A percentile compares a stretch with the other conserved stretches of the same genome.
These are phyloP conservation scores for Hyperoplus lanceolatus DNA, from an alignment of 2,797 vertebrate species.

Conservation along the genomic window DNA sequence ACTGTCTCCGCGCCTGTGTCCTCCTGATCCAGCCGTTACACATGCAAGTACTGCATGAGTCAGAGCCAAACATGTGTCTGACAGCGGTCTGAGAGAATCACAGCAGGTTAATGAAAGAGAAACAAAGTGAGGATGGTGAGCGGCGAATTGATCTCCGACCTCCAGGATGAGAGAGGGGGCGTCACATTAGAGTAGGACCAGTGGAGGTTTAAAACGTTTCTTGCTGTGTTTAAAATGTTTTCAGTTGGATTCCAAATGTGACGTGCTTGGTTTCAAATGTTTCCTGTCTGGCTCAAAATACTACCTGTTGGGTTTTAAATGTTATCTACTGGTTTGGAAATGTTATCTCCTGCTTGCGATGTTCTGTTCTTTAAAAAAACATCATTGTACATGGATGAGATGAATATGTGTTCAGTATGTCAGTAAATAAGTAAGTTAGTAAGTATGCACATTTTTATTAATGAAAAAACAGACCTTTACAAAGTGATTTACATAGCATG, in stretches of 20 bases:
- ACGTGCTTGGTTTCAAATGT: neutral
- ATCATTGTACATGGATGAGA: too few relatives aligned
- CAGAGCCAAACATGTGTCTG: neutral
- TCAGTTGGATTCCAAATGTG: slow-evolving; percentile 12
- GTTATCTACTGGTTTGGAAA: slow-evolving; percentile 25
- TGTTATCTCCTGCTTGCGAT: neutral
- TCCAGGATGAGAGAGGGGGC: neutral
- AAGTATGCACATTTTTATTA: too few relatives aligned
- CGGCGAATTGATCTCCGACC: slow-evolving; percentile 20
- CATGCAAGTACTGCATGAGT: neutral
- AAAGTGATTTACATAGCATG: too few relatives aligned
- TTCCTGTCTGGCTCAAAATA: neutral
- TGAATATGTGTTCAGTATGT: too few relatives aligned
- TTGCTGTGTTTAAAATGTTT: slow-evolving; percentile 16
- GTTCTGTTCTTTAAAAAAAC: too few relatives aligned
- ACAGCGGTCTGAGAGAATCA: neutral
- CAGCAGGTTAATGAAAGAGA: slow-evolving; percentile 9
- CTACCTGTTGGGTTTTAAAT: slow-evolving; percentile 23
- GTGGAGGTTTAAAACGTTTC: neutral
- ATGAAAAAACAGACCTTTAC: too few relatives aligned
- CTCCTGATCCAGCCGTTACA: neutral
- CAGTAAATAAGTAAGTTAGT: too few relatives aligned
- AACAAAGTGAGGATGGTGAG: slow-evolving; percentile 16
- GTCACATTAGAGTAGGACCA: neutral
- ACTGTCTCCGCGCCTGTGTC: too few relatives aligned